Base-by-base conservation (phyloP, 1,140 invertebrate species). In the Euwallacea similis region DNA sequence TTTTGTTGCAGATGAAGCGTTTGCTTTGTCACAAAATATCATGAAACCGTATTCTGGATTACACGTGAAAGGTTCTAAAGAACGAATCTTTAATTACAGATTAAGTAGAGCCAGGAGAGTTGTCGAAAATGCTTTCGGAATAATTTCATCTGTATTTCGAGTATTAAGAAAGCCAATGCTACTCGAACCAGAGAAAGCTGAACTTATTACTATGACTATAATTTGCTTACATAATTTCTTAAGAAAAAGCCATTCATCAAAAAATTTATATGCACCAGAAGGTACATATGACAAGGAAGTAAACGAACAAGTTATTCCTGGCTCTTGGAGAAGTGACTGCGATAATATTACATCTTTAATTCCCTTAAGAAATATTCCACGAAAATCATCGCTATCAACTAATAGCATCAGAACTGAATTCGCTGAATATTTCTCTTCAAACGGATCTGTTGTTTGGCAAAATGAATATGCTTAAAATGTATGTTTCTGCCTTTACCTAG, bases 91-190 rank as follows among this genome's bases (percentile, higher is more conserved):
- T 62, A 84, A 83, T 73, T 77, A 79, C 53, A 60, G 79, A 68
- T 59, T 82, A 7, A 79, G 77, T 69, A 62, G 73, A 69, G 80
- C 80, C 44, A 73, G 79, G 9, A 72, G 79, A 63, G 78, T 81
- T 43, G 79, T 85, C 10, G 84, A 86, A 79, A 86, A 85, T 79
- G 79, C 79, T 47, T 86, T 86, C 78, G 84, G 83, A 11, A 82
- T 72, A n/a, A 21, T 62, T 9, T 53, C 80, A 11, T 71, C 77
- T 7, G 75, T 75, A 62, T 85, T 83, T 79, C 70, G 81, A 72
- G 74, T 85, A 63, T 79, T 84, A 16, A 65, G 74, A 73, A 82
- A 77, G 72, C 77, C 79, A 43, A 76, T 83, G 33, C 58, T 71
- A 21, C 69, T 80, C 11, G 54, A 78, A 33, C 76, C 75, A 42